phyloP scores from a whole-genome alignment of 2,888 invertebrate genomes.

The Hyposoter dolosus region DNA sequence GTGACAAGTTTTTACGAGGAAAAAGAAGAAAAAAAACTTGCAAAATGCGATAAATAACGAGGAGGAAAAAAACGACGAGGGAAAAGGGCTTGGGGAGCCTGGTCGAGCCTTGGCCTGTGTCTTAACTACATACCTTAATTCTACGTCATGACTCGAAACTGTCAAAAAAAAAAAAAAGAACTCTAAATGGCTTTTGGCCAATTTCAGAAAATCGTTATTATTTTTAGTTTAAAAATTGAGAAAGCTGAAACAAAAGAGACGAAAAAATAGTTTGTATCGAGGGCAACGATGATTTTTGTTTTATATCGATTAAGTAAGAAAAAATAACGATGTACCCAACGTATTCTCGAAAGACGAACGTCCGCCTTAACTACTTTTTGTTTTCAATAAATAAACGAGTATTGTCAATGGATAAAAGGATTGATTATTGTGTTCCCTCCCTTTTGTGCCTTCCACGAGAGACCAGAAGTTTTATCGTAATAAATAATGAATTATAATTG shows the following conservation, averaged over 20 bases:
- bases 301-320: conserved; percentile 57
- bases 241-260: conserved; percentile 16
- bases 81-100: background rate
- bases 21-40: conserved; percentile 38
- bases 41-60: conserved; percentile 25
- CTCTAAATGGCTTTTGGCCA: background rate
- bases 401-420: conserved; percentile 61
- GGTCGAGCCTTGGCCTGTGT: conserved; percentile 29
- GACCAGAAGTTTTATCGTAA: background rate
- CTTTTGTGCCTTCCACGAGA: background rate
- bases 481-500: conserved; percentile 55
- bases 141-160: conserved; percentile 35
- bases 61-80: background rate
- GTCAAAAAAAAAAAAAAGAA: conserved; percentile 6
- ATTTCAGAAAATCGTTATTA: background rate
- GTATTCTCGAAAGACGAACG: conserved; percentile 39
- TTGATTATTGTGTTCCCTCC: conserved; percentile 23
- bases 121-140: conserved; percentile 53
- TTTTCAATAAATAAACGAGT: conserved; percentile 72
- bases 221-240: conserved; percentile 29
- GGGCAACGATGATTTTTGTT: conserved; percentile 63
- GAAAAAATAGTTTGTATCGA: conserved; percentile 47
- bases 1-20: conserved; percentile 62
- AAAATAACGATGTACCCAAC: conserved; percentile 60
- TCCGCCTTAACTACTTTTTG: conserved; percentile 54